A percentile compares a stretch with the other conserved stretches of the same genome.
phyloP scores from a whole-genome alignment of 2,113 vertebrate species.

The Noctilio leporinus region DNA sequence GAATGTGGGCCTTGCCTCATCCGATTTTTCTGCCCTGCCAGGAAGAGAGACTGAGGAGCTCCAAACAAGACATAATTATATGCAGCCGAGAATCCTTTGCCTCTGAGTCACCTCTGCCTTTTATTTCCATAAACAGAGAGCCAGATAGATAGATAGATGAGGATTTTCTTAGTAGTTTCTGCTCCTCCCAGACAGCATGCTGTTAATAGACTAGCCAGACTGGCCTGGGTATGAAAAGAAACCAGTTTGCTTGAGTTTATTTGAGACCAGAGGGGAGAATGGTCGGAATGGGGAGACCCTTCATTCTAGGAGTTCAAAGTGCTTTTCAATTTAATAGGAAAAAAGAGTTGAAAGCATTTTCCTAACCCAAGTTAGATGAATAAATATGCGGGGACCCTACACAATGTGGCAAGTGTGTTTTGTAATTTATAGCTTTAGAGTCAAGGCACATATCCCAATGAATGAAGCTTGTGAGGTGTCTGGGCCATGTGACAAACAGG shows the following conservation, averaged over 20 bases:
- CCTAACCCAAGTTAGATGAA: background rate
- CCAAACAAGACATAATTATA: background rate
- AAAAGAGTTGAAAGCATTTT: background rate
- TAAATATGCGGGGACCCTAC: background rate
- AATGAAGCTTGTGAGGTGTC: background rate
- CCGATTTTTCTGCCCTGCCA: background rate
- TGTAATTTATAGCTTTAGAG: background rate
- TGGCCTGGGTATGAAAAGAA: background rate
- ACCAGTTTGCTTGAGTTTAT: background rate
- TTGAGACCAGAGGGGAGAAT: background rate
- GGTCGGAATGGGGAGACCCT: background rate
- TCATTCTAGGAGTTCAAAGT: background rate
- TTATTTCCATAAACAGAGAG: conserved; percentile 15
- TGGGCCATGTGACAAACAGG: background rate
- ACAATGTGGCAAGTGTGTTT: background rate
- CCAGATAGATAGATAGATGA: conserved; percentile 29
- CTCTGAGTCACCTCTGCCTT: background rate
- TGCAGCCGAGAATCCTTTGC: background rate
- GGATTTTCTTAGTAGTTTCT: conserved; percentile 17
- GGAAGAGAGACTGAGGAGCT: background rate
- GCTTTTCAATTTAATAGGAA: background rate
- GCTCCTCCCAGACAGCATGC: background rate
- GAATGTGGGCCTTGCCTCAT: background rate
- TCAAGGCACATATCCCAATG: too few species aligned
- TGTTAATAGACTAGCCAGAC: conserved; percentile 46